These are phyloP conservation scores for Cebus imitator DNA, from an alignment of 2,113 vertebrate genomes.

Conservation along the genomic window DNA sequence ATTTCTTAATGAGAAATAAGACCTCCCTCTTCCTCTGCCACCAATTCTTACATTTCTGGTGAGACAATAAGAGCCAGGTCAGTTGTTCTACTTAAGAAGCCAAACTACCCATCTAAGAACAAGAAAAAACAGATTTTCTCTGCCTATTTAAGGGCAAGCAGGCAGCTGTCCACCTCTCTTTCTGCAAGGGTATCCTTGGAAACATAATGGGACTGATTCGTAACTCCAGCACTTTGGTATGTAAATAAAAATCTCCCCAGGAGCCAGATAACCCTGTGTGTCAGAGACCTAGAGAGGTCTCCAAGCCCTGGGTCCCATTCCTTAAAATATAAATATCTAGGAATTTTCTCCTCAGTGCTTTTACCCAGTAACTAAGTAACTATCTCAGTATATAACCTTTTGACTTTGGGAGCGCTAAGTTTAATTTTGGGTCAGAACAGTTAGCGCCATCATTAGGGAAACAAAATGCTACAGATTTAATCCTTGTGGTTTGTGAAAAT, in stretches of 20 bases:
- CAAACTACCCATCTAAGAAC: not conserved
- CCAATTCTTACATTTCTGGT: not conserved
- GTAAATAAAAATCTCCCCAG: not conserved
- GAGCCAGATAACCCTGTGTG: not conserved
- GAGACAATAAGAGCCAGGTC: not conserved
- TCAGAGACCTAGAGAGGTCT: not conserved
- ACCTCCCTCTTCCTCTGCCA: not conserved
- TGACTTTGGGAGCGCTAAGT: not conserved
- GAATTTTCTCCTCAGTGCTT: not conserved
- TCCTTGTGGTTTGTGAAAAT: not conserved
- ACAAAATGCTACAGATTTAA: not conserved
- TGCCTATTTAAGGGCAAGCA: not conserved
- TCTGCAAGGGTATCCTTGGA: not conserved
- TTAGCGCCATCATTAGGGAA: not conserved
- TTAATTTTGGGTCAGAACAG: not conserved
- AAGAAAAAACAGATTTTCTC: not conserved
- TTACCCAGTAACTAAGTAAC: not conserved
- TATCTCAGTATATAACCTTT: not conserved
- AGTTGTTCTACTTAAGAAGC: not conserved
- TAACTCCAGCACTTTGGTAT: not conserved
- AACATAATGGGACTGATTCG: not conserved
- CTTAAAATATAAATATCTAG: not conserved
- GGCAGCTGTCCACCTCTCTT: not conserved
- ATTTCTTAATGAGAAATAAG: not conserved
- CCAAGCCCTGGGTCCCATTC: not conserved